Percentiles rank a stretch among this genome's conserved stretches.
These are phyloP conservation scores for Pygmarrhopalites habei DNA, from an alignment of 1,140 invertebrate species.

Conservation along the genomic window DNA sequence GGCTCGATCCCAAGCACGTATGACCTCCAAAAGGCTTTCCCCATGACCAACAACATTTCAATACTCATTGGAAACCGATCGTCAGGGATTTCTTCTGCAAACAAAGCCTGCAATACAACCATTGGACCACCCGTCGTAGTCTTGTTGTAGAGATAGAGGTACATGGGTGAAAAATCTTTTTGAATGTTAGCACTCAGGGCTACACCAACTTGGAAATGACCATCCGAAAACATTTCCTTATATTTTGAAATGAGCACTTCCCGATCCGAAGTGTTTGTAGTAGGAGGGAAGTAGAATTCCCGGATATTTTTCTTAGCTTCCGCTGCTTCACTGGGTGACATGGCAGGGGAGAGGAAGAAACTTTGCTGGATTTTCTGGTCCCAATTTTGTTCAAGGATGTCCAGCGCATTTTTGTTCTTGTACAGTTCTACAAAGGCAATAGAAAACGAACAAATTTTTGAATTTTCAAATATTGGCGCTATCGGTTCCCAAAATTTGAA, in stretches of 20 bases:
- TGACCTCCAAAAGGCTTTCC: background rate
- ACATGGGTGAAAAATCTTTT: background rate
- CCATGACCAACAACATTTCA: background rate
- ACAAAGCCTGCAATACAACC: background rate
- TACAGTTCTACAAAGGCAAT: background rate
- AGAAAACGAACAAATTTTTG: background rate
- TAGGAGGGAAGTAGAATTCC: background rate
- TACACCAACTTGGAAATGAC: background rate
- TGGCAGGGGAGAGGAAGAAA: background rate
- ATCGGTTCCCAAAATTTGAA: too few species aligned
- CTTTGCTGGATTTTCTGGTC: background rate
- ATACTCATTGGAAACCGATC: background rate
- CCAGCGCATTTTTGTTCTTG: background rate
- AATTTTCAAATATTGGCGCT: too few species aligned
- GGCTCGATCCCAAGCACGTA: background rate
- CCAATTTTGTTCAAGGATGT: background rate
- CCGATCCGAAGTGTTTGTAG: background rate
- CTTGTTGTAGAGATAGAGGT: background rate
- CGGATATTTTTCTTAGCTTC: constrained; percentile 5
- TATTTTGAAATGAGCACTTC: too few species aligned
- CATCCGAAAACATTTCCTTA: background rate
- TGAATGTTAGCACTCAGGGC: background rate
- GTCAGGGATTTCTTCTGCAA: background rate
- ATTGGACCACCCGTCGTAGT: background rate
- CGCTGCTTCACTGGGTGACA: background rate